phyloP scores from a whole-genome alignment of 2,113 vertebrate species.

The Misgurnus anguillicaudatus region DNA sequence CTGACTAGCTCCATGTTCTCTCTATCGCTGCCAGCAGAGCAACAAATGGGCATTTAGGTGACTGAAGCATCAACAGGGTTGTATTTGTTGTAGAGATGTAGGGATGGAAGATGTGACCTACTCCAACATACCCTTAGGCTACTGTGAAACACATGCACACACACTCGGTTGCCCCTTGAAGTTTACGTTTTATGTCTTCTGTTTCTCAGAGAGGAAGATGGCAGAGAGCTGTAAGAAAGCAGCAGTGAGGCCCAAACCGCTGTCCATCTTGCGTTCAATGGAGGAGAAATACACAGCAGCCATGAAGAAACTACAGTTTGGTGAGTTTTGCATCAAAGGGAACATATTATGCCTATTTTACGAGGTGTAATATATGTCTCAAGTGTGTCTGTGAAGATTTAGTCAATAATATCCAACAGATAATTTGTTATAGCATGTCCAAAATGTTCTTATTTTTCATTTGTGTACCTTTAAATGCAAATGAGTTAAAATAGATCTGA shows the following conservation, averaged over 20 bases:
- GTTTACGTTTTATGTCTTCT: neutral
- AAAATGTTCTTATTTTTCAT: too few species aligned
- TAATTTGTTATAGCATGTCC: too few species aligned
- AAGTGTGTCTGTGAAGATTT: too few species aligned
- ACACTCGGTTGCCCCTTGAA: neutral
- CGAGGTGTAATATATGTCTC: too few species aligned
- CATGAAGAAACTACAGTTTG: conserved; percentile 98
- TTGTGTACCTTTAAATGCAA: too few species aligned
- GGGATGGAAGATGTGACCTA: conserved; percentile 35
- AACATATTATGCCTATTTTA: too few species aligned
- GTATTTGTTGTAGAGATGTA: neutral
- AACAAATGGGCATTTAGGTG: neutral
- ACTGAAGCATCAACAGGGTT: neutral
- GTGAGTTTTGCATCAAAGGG: conserved; percentile 73
- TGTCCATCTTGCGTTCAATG: conserved; percentile 88
- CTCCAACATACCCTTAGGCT: conserved; percentile 8
- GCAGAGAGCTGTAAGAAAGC: conserved; percentile 90
- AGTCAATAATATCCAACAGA: too few species aligned
- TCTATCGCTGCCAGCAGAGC: neutral
- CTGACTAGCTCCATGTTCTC: neutral
- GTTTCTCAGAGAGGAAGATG: conserved; percentile 88
- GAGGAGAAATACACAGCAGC: conserved; percentile 96
- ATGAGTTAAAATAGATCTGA: too few species aligned
- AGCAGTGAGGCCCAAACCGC: conserved; percentile 86
- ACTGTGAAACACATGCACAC: neutral